Base-by-base conservation (phyloP, 2,888 invertebrate genomes). In the Brassicogethes aeneus region DNA sequence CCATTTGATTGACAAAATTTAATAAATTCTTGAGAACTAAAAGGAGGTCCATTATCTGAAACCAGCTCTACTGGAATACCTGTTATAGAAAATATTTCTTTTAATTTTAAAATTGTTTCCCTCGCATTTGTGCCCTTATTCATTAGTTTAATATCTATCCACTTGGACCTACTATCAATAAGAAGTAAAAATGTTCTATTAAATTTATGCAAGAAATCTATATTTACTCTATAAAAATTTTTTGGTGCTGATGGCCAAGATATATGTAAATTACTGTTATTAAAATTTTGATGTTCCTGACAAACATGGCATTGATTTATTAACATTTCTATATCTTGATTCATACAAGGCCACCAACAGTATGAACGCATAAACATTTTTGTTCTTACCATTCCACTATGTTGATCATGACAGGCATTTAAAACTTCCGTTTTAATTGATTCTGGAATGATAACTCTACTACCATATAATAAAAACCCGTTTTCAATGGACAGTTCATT, bases 11-110 rank as follows among this genome's bases (percentile, higher is more conserved):
- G 43, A 41, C 49, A 53, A 42, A 55, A 55, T 14, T 14, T 15
- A 16, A 36, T 36, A 45, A 51, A 50, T 36, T 46, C 40, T 14
- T 13, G 13, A 5, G 50, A 50, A 36, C 38, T 53, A 35, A 48
- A 54, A 3, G 50, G 51, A 17, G 50, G 50, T 13, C 53, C 54
- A 40, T 53, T 53, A 29, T 52, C 52, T 2, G 48, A 43, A n/a
- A n/a, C n/a, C n/a, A n/a, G n/a, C n/a, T n/a, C n/a, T n/a, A n/a
- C n/a, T n/a, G n/a, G n/a, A n/a, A n/a, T n/a, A n/a, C n/a, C n/a
- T n/a, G n/a, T n/a, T n/a, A n/a, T n/a, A n/a, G n/a, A n/a, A n/a
- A n/a, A n/a, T n/a, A n/a, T n/a, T n/a, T n/a, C n/a, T n/a, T n/a
- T n/a, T n/a, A n/a, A n/a, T n/a, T n/a, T n/a, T n/a, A n/a, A n/a